Evolutionary conservation across 2,797 vertebrate genomes (phyloP).

Genomic region (Forpus xanthops): DNA sequence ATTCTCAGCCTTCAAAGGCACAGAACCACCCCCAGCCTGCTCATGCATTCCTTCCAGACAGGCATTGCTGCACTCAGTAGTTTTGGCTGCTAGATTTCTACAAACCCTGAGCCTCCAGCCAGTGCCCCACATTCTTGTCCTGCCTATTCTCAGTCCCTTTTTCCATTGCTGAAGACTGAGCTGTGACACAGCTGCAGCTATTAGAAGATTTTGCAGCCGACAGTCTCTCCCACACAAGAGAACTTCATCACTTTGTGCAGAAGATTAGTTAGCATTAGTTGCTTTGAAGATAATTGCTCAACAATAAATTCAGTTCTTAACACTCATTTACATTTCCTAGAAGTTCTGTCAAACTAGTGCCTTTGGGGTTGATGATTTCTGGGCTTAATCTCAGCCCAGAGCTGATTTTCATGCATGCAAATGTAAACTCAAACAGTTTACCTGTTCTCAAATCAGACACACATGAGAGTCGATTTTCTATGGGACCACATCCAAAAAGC

Average conservation of each 20-base stretch:
- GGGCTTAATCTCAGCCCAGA: conserved; percentile 23
- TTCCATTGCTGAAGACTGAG: background rate
- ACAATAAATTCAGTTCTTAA: conserved; percentile 43
- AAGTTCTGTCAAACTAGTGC: conserved; percentile 39
- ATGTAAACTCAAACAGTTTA: conserved; percentile 8
- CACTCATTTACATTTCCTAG: conserved; percentile 53
- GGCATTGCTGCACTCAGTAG: background rate
- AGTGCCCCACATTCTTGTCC: background rate
- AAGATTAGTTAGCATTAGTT: conserved; percentile 7
- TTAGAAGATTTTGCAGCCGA: background rate
- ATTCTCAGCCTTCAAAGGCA: background rate
- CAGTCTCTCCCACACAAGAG: background rate
- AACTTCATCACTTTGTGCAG: background rate
- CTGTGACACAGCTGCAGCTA: background rate
- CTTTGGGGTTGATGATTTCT: conserved; percentile 5
- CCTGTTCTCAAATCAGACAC: conserved; percentile 10
- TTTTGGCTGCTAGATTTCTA: background rate
- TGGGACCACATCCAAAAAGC: background rate
- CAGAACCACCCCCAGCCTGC: background rate
- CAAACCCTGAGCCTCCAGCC: background rate
- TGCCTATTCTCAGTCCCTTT: background rate
- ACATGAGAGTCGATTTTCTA: background rate
- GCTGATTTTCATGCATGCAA: conserved; percentile 3
- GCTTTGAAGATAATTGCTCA: conserved; percentile 57
- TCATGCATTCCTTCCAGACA: background rate